Evolutionary conservation across 2,113 vertebrate genomes (phyloP).

Genomic region (Engraulis encrasicolus): DNA sequence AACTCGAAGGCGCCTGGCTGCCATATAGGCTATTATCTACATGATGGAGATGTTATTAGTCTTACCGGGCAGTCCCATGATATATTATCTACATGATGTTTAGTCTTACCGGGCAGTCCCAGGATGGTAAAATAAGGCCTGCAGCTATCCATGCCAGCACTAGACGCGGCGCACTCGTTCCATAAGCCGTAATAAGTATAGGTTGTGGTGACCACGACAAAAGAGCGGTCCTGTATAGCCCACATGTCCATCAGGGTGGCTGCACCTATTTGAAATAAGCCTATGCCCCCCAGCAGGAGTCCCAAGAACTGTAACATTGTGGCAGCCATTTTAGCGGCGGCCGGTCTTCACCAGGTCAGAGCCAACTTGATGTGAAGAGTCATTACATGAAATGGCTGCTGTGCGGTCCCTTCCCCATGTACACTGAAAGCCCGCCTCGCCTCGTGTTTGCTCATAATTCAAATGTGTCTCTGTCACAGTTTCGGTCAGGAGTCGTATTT

Average conservation of each 20-base stretch:
- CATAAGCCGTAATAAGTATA: constrained; percentile 86
- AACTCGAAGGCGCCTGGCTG: constrained; percentile 12
- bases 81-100: constrained; percentile 11
- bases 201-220: constrained; percentile 78
- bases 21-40: constrained; percentile 3
- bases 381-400: constrained; percentile 51
- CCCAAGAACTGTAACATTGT: constrained; percentile 81
- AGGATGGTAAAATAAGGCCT: constrained; percentile 86
- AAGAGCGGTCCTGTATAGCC: constrained; percentile 83
- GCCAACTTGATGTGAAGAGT: not conserved
- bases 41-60: no score
- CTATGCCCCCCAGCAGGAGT: constrained; percentile 76
- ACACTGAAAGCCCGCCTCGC: constrained; percentile 47
- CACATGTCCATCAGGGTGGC: constrained; percentile 85
- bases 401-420: constrained; percentile 56
- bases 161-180: constrained; percentile 80
- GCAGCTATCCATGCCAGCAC: constrained; percentile 82
- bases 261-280: constrained; percentile 77
- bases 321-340: constrained; percentile 75
- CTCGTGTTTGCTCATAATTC: constrained; percentile 64
- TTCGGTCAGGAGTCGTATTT: constrained; percentile 42
- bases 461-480: constrained; percentile 49
- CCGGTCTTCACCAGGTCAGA: not conserved
- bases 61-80: constrained; percentile 88
- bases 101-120: constrained; percentile 87